phyloP scores from a whole-genome alignment of 2,797 vertebrate genomes.

The Eleutherodactylus coqui region DNA sequence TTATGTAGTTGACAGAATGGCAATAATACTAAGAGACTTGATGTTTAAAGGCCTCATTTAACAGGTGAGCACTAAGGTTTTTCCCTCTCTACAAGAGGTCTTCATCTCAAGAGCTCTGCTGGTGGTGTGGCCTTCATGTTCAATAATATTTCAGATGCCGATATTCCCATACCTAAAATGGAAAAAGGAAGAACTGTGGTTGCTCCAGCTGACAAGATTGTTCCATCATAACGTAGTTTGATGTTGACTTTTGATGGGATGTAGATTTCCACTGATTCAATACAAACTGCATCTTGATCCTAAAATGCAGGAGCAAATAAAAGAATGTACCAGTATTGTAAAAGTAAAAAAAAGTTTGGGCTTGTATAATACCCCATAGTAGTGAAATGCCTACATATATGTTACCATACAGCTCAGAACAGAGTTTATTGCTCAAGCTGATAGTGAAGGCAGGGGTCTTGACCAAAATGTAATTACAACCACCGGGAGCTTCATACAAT shows the following conservation, averaged over 20 bases:
- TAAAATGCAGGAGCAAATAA: constrained; percentile 14
- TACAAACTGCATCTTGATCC: constrained; percentile 48
- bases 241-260: constrained; percentile 31
- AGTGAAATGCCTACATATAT: not conserved
- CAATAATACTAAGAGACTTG: not conserved
- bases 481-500: constrained; percentile 39
- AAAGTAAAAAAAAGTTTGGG: not conserved
- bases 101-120: not conserved
- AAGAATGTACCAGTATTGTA: too few species aligned
- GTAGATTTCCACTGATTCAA: constrained; percentile 49
- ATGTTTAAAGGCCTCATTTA: not conserved
- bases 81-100: not conserved
- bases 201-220: not conserved
- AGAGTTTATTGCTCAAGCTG: constrained; percentile 44
- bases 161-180: constrained; percentile 31
- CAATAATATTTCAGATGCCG: not conserved
- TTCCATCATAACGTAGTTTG: constrained; percentile 11
- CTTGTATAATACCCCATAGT: not conserved
- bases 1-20: not conserved
- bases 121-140: not conserved
- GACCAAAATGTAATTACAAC: constrained; percentile 49
- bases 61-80: not conserved
- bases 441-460: constrained; percentile 41
- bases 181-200: constrained; percentile 19
- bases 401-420: not conserved